Base-by-base conservation (phyloP, 2,113 vertebrate species). In the Canis aureus region DNA sequence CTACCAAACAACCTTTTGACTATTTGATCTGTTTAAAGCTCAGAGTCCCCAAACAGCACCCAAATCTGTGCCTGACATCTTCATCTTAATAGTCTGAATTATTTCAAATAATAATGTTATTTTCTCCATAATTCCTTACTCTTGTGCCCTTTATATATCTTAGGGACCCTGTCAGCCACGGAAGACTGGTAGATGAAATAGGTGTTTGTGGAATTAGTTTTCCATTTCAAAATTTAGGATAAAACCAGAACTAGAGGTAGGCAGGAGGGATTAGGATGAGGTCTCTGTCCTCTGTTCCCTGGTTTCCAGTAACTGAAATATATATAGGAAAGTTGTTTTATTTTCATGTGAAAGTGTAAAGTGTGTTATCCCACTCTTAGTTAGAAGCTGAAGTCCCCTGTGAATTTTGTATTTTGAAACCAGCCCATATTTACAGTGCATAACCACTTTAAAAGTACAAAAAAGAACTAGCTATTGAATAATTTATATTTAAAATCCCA, bases 401-500 rank as follows among this genome's bases (percentile, higher is more conserved):
- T 22, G 16, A 78, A 19, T 87, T 15, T 19, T 64, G 25, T 43
- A 79, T 59, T 96, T 91, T 83, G 49, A 79, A 60, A 27, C 8
- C 15, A 73, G 66, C 55, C 4, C 15, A n/a, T 71, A 91, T 96
- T 92, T 89, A 95, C 0, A 38, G 43, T 16, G 10, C 11, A 79
- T 32, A 29, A 55, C 71, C 60, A 95, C 0, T 85, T 89, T 94
- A 81, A 92, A 27, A 64, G 66, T 19, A 76, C n/a, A 96, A 98
- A 94, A 69, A 66, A 76, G 4, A 91, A 71, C 12, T 38, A 78
- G 22, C 35, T 97, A 60, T 89, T 16, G 8, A 81, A 57, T 91
- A 89, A 7, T 90, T 89, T 67, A 53, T 57, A 96, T 78, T 6
- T 83, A 32, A 83, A 92, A 80, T 92, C 57, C 76, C 29, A 94